Conservation (phyloP, 2,888 invertebrate genomes). For the Tiliacea citrago region DNA sequence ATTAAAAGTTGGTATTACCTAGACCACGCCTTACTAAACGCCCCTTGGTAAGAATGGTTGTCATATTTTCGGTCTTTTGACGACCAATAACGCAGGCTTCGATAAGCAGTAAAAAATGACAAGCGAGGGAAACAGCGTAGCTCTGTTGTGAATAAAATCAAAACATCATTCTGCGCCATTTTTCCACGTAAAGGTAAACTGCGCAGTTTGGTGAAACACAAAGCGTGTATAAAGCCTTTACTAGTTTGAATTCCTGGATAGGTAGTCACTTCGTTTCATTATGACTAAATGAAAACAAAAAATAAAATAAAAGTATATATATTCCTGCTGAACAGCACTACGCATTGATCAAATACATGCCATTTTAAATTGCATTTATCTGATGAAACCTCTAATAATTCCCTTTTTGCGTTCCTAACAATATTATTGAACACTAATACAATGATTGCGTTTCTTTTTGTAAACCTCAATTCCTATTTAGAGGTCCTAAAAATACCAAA, state of each 20-base stretch:
- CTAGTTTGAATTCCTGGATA: neutral
- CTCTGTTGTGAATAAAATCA: neutral
- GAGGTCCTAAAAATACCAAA: too few species aligned
- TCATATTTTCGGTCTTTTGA: neutral
- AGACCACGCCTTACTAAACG: too few species aligned
- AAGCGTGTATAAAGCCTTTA: too few species aligned
- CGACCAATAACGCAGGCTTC: too few species aligned
- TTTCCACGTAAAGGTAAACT: neutral
- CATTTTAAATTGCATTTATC: neutral
- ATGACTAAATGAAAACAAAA: neutral
- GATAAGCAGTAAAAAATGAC: too few species aligned
- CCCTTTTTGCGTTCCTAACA: neutral
- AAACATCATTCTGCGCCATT: neutral
- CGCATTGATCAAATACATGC: neutral
- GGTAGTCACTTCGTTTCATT: too few species aligned
- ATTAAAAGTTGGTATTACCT: too few species aligned
- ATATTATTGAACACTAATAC: too few species aligned
- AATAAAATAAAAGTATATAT: neutral
- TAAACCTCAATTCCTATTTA: too few species aligned
- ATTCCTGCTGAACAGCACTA: neutral
- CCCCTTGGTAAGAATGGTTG: neutral
- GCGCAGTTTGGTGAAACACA: neutral
- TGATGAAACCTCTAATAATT: neutral
- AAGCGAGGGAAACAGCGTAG: too few species aligned
- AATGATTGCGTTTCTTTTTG: too few species aligned